Evolutionary conservation across 2,113 vertebrate species (phyloP), one percentile per base, ranked within the genome.

Genomic region (Sylvia atricapilla): DNA sequence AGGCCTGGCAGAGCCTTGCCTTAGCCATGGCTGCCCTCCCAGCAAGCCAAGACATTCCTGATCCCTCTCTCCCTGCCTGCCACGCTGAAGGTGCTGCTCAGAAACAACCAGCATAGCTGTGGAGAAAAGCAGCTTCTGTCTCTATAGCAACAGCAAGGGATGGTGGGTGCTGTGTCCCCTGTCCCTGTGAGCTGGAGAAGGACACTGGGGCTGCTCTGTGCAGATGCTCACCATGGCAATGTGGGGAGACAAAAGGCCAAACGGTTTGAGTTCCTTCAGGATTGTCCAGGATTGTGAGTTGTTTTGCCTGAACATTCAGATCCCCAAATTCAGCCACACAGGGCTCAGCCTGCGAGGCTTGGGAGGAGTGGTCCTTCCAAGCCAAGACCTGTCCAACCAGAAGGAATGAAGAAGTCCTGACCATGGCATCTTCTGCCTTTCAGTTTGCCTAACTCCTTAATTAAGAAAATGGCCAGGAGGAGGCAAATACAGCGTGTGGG

Each of bases 111-210:
- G 62, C 56, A 50, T 41, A 2, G 0, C 77, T 67, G 59, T 25
- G 1, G 41, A 4, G 8, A 52, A 72, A 75, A 33, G 14, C 75
- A 49, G 74, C 90, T 76, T 85, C 90, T 76, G 64, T 96, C 95
- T 87, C 95, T 87, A 92, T 93, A 82, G 96, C 95, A 96, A 97
- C 96, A 64, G 31, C 5, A 4, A 47, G 58, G 50, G 60, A 75
- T 80, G 80, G 80, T 4, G 17, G 28, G 80, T 53, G 60, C 53
- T 0, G 3, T 73, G 85, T 70, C 69, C 79, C 15, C 2, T 70
- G 10, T 67, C 74, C 52, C 68, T 33, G 22, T 9, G 46, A 87
- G 86, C 56, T 2, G 7, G 62, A 49, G 64, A 41, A 74, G 87
- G 79, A 41, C 7, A 3, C 31, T 5, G 11, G 78, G 21, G n/a